Base-by-base conservation (phyloP, 2,888 invertebrate species). In the Leucania comma region DNA sequence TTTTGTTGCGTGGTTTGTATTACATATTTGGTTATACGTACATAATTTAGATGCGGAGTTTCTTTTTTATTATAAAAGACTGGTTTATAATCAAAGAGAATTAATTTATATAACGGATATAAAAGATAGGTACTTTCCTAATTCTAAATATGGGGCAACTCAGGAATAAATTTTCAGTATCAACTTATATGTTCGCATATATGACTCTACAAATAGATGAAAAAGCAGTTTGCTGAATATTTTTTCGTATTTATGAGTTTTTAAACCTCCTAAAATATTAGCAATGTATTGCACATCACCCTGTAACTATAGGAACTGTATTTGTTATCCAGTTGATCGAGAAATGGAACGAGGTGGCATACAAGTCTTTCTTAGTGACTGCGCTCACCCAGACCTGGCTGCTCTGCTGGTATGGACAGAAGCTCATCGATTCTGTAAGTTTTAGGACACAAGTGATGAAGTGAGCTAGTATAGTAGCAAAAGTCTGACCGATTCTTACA, bases 401-500 rank as follows among this genome's bases (percentile, higher is more conserved):
- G 14, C 70, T 90, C 24, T 90, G 90, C 64, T 90, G 87, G 89
- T 88, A 89, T 51, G 90, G 90, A 29, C 90, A 90, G 65, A 84
- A 87, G 50, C 80, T 90, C 20, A 74, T 89, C 0, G 89, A 90
- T 53, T 88, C 90, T 50, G 90, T 90, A 78, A 88, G 89, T 85
- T 46, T 29, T 29, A 29, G 29, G 4, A 29, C 29, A 29, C 29
- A 29, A 29, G 29, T n/a, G n/a, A n/a, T n/a, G n/a, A n/a, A n/a
- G n/a, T n/a, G n/a, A n/a, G n/a, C n/a, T n/a, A n/a, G n/a, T n/a
- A n/a, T n/a, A n/a, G n/a, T n/a, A n/a, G n/a, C 29, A 29, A 29
- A 29, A 29, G 29, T 9, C n/a, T n/a, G n/a, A 35, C 9, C n/a
- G n/a, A n/a, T 35, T 9, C 35, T 9, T 3, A 35, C 8, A 35